Evolutionary conservation across 2,113 vertebrate genomes (phyloP).

Genomic region (Ciconia boyciana): DNA sequence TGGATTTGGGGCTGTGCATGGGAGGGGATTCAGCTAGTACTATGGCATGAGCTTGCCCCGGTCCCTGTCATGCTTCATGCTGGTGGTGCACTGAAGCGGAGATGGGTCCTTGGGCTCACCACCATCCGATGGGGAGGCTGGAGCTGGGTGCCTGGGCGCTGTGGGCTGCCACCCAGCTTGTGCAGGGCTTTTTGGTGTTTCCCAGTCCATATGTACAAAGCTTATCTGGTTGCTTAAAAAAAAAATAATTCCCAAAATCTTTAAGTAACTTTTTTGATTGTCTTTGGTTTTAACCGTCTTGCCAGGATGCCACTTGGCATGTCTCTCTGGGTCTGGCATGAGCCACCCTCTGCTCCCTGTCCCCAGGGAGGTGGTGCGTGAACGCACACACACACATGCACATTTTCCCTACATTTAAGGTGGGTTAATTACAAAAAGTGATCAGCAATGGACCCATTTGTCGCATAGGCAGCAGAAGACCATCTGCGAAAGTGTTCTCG

Average conservation of each 20-base stretch:
- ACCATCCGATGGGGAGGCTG: background rate
- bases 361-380: background rate
- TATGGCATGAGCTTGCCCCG: background rate
- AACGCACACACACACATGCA: background rate
- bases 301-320: background rate
- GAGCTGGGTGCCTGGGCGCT: background rate
- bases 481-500: background rate
- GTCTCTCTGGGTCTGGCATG: background rate
- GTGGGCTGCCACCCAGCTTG: background rate
- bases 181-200: background rate
- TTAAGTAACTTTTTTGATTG: background rate
- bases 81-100: background rate
- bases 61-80: background rate
- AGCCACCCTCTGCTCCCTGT: background rate
- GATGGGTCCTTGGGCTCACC: background rate
- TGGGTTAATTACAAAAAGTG: background rate
- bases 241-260: background rate
- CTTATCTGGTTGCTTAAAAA: background rate
- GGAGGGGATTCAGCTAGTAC: background rate
- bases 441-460: background rate
- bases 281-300: background rate
- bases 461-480: background rate
- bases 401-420: background rate
- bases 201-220: background rate
- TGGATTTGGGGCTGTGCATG: background rate